A percentile compares a stretch with the other conserved stretches of the same genome.
Conservation (phyloP, 2,888 invertebrate species). For the Busseola fusca region DNA sequence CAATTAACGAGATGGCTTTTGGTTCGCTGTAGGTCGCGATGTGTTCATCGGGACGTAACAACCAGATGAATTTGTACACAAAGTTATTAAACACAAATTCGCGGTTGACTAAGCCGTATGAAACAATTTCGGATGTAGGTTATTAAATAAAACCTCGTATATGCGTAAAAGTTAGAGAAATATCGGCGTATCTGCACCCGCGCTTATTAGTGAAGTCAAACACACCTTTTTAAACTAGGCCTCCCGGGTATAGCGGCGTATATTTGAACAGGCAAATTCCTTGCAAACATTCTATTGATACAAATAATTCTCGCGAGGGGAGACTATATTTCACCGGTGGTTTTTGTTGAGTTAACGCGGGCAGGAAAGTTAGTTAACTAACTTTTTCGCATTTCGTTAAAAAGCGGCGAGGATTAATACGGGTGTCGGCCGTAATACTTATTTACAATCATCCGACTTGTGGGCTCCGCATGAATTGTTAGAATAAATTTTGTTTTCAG, state of each 20-base stretch:
- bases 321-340: constrained; percentile 82
- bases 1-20: constrained; percentile 88
- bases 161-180: constrained; percentile 69
- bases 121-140: constrained; percentile 62
- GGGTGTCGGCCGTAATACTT: constrained; percentile 84
- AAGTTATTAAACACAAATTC: constrained; percentile 66
- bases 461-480: constrained; percentile 82
- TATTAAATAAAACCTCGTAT: constrained; percentile 68
- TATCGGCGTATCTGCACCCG: constrained; percentile 69
- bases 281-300: constrained; percentile 86
- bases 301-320: constrained; percentile 82
- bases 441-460: constrained; percentile 88
- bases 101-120: constrained; percentile 61
- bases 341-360: constrained; percentile 75
- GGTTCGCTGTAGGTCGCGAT: constrained; percentile 73
- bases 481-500: constrained; percentile 83
- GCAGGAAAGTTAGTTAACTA: constrained; percentile 79
- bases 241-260: constrained; percentile 74
- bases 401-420: constrained; percentile 84
- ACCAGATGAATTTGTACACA: constrained; percentile 64
- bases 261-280: constrained; percentile 82
- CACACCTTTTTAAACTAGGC: constrained; percentile 84
- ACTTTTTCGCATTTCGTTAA: constrained; percentile 86
- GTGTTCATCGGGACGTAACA: constrained; percentile 67
- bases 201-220: constrained; percentile 87